Base-by-base conservation (phyloP, 2,888 invertebrate genomes). In the Heliconius sara region DNA sequence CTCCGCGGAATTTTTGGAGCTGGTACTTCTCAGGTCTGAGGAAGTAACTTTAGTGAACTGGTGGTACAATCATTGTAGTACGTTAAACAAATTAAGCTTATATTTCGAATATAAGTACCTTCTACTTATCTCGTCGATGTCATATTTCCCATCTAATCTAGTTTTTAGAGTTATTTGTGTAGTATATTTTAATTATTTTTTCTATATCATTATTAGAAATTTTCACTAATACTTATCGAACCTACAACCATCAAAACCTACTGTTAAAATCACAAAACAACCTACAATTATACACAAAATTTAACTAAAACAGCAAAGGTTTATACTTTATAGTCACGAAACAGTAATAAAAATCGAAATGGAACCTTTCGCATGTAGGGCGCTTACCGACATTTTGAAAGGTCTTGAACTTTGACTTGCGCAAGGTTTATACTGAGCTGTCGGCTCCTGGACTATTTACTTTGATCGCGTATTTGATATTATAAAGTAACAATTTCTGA, bases 361-460 rank as follows among this genome's bases (percentile, higher is more conserved):
- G 30, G 80, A 82, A 85, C 85, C 84, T 85, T 84, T 85, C 63
- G 78, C 81, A 83, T 84, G 80, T 83, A 85, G 85, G 85, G 84
- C 85, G 83, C 82, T 84, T 83, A 82, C 81, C 86, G 88, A 83
- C 87, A 88, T 88, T 89, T 88, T 72, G 82, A 87, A 89, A 88
- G 88, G 89, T 88, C 85, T 73, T 88, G 88, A 86, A 87, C 88
- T 88, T 88, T 88, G 82, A 60, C 80, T 83, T 83, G 73, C 75
- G 77, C 81, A 79, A 83, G 80, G 52, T 77, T 79, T 81, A 80
- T 83, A 78, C 79, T 52, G 86, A 87, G 86, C 85, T 75, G 80
- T 82, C 71, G 81, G 83, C 83, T 82, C 82, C 83, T 80, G 82
- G 83, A 78, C 78, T 78, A 72, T 84, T 84, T 85, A 81, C 84